Base-by-base conservation (phyloP, 2,888 invertebrate species). In the Oxycera nigricornis region DNA sequence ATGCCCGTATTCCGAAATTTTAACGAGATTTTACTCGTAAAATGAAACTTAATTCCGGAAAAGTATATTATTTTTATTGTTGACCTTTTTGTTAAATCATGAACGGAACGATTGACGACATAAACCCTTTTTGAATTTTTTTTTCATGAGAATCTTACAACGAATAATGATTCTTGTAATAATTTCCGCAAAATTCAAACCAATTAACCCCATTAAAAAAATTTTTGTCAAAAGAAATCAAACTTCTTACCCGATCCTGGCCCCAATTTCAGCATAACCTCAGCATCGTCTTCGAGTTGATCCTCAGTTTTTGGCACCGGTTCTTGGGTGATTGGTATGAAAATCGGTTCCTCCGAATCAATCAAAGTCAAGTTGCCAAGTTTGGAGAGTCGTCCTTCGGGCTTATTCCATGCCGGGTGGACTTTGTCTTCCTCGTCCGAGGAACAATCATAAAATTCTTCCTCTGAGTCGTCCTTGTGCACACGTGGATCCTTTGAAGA, bases 291-390 rank as follows among this genome's bases (percentile, higher is more conserved):
- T 82, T 96, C 95, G 75, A 98, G 85, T 84, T 97, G 94, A 86
- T 98, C 98, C 84, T 99, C 98, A 0, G 98, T 98, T 88, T 98
- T 95, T 11, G 98, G 97, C 2, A 96, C 94, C 0, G 96, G 94
- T 81, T 98, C 97, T 89, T 97, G 90, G 0, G 95, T 95, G 22
- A 92, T 85, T 0, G 96, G 96, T 76, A 95, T 89, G 83, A 92
- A 96, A 70, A 95, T 86, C 46, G 88, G 88, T 78, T 93, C 92
- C 2, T 30, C n/a, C 0, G 90, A 89, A 79, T 90, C 87, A 31
- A 94, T 83, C 67, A 95, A 86, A 76, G 88, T 89, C 73, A 92
- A 83, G 73, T 91, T 88, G 26, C 90, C 91, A 82, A 91, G 90
- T 79, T 89, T 90, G 35, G 90, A 88, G 31, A 91, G 83, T 76